Evolutionary conservation across 1,140 invertebrate genomes (phyloP), one percentile per base, ranked within the genome.

Genomic region (Scylla paramamosain): DNA sequence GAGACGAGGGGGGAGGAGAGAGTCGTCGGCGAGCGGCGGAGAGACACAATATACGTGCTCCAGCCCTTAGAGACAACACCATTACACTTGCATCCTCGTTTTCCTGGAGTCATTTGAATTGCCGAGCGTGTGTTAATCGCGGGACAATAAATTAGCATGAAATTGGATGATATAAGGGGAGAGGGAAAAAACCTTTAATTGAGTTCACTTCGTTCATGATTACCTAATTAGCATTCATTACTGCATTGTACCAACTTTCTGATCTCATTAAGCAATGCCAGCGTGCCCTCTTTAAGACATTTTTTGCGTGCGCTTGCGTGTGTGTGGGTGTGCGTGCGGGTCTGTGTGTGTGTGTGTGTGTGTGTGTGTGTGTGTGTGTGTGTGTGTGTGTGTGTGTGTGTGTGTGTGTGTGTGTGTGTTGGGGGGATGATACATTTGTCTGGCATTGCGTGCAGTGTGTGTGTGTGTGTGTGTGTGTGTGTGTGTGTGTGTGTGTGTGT

Each of bases 161-260:
- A 95, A 95, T 95, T 95, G 94, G 94, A 95, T 95, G 94, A 95
- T 95, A 95, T 95, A 95, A 92, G 94, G 92, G 94, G 52, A 48
- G 59, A 95, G 52, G 82, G 59, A 95, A 95, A 95, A 95, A 95
- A 95, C 94, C 94, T 95, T 95, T 95, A 95, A 95, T 95, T 95
- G 94, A 95, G 94, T 95, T 95, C 94, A 95, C 94, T 95, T 95
- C 91, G 94, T 95, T 95, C 94, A 95, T 95, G 94, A 95, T 95
- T 95, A 93, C 94, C 91, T 95, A 92, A 95, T 95, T 92, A 92
- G 46, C 94, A 95, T 95, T 95, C 94, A 95, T 95, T 95, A 95
- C 94, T 95, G 94, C 94, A 95, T 95, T 95, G 94, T 95, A 93
- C 94, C 94, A 95, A 95, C 94, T 95, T 95, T 92, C 94, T 95